phyloP scores from a whole-genome alignment of 2,888 invertebrate species.

The Patella ulyssiponensis region DNA sequence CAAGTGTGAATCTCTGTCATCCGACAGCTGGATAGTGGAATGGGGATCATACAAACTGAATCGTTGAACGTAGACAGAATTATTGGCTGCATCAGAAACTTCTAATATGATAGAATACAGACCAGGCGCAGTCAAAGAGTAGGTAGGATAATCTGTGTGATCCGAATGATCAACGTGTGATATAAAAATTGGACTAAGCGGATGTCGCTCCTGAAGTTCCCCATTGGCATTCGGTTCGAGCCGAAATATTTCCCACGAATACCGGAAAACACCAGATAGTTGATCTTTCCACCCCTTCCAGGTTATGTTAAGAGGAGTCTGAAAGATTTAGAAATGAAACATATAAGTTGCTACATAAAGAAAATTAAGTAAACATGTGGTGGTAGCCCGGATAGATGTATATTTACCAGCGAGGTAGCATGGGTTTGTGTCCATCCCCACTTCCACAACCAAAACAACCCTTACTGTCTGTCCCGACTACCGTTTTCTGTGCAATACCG shows the following conservation, averaged over 20 bases:
- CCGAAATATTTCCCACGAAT: slow-evolving; percentile 7
- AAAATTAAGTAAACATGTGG: too few relatives aligned
- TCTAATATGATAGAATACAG: slow-evolving; percentile 48
- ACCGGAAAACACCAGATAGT: background rate
- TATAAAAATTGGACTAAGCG: background rate
- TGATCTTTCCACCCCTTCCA: background rate
- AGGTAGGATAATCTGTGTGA: slow-evolving; percentile 12
- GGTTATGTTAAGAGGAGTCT: background rate
- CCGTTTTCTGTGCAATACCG: too few relatives aligned
- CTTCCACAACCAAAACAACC: too few relatives aligned
- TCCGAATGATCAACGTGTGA: background rate
- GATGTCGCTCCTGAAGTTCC: background rate
- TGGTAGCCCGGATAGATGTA: too few relatives aligned
- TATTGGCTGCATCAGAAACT: slow-evolving; percentile 48
- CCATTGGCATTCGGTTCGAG: background rate
- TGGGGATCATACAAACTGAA: slow-evolving; percentile 44
- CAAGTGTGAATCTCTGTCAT: slow-evolving; percentile 22
- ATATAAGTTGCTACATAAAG: too few relatives aligned
- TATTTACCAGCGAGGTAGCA: too few relatives aligned
- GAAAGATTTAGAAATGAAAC: too few relatives aligned
- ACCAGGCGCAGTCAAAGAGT: slow-evolving; percentile 39
- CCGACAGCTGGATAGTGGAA: slow-evolving; percentile 36
- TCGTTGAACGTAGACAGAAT: slow-evolving; percentile 46
- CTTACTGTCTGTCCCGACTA: too few relatives aligned
- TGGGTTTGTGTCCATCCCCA: too few relatives aligned